Conservation (phyloP, 2,888 invertebrate genomes). For the Hydrotaea cyrtoneurina region DNA sequence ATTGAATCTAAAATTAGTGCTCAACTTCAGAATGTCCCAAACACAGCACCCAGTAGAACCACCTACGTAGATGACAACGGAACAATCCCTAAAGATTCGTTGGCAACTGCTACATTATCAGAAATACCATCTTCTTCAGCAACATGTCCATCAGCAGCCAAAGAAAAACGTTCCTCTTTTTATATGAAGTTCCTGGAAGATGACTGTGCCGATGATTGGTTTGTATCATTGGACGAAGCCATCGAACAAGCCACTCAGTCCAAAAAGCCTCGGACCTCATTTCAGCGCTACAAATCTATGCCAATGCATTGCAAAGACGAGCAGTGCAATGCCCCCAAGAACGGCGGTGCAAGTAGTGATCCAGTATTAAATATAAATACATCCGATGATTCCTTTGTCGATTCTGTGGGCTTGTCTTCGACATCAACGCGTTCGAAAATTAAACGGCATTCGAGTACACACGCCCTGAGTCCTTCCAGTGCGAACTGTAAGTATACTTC, state of each 20-base stretch:
- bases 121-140: background rate
- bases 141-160: conserved; percentile 30
- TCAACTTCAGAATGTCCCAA: conserved; percentile 45
- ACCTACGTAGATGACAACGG: background rate
- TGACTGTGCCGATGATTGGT: conserved; percentile 77
- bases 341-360: background rate
- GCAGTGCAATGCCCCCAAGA: background rate
- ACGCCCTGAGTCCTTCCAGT: conserved; percentile 70
- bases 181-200: conserved; percentile 78
- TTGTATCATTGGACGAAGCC: conserved; percentile 75
- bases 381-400: background rate
- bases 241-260: conserved; percentile 71
- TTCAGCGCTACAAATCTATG: conserved; percentile 78
- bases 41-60: background rate
- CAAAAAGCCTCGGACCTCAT: conserved; percentile 74
- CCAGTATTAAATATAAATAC: background rate
- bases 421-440: conserved; percentile 68
- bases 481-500: conserved; percentile 67
- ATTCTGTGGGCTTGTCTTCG: background rate
- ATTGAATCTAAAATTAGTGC: conserved; percentile 71
- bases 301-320: conserved; percentile 67
- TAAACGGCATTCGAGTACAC: conserved; percentile 76
- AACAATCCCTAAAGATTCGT: background rate
- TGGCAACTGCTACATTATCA: background rate
- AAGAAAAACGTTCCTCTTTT: conserved; percentile 74